Base-by-base conservation (phyloP, 2,113 vertebrate genomes). In the Furnarius figulus region DNA sequence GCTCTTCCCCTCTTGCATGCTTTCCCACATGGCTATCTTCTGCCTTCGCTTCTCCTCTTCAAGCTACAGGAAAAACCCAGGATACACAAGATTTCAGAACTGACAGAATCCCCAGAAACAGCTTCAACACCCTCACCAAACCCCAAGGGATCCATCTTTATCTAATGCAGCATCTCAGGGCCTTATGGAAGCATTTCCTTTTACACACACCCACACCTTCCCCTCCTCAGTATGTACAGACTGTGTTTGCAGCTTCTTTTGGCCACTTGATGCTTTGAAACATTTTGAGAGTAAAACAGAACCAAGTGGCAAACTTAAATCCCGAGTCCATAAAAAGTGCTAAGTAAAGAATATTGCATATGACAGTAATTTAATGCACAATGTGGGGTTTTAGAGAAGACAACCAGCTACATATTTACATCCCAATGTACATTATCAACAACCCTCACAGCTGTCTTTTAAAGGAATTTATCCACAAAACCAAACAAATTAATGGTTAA, bases 1-100 rank as follows among this genome's bases (percentile, higher is more conserved):
- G 89, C 99, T 99, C 90, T 97, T 99, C 9, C 99, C 99, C 87
- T 98, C 98, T 46, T 99, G 98, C 98, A 99, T 98, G 31, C 97
- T 99, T n/a, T 99, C 99, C 99, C 99, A 99, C 75, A 97, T 98
- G 12, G 99, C 98, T 6, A 99, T 99, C 93, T 99, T 99, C 97
- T 99, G 98, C 68, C 91, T 98, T 91, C 99, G 98, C 85, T 98
- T 99, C 85, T 99, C 98, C 58, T 99, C 99, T 96, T 99, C 99
- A 52, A 99, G 96, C 99, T 99, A 74, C 47, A 53, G 14, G 87
- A 67, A 9, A 91, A 85, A 84, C 2, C 35, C 56, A 88, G 58
- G 35, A 70, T 0, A 77, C 0, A 27, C 22, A 30, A 81, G 47
- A 49, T 16, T 61, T n/a, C 62, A 87, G 47, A 66, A 39, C 56